A percentile compares a stretch with the other conserved stretches of the same genome.
Evolutionary conservation across 2,113 vertebrate species (phyloP).

Genomic region (Corapipo altera): DNA sequence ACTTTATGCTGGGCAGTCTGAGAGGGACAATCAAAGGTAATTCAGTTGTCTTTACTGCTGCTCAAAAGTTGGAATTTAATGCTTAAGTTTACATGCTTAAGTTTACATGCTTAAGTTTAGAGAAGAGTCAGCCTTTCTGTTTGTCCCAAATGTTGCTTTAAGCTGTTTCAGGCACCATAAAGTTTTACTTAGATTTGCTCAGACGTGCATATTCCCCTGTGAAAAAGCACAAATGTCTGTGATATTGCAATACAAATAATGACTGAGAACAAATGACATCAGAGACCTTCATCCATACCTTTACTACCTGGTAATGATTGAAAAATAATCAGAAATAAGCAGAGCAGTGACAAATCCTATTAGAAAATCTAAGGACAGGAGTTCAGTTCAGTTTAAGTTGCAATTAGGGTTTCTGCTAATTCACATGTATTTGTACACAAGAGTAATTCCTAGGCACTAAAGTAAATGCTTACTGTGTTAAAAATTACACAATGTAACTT

Average conservation of each 20-base stretch:
- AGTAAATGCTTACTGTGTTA: neutral
- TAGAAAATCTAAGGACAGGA: neutral
- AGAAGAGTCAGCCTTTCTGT: neutral
- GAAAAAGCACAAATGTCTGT: neutral
- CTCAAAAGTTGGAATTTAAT: neutral
- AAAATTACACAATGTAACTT: neutral
- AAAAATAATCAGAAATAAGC: neutral
- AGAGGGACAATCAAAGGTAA: neutral
- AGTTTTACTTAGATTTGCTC: neutral
- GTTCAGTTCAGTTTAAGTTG: neutral
- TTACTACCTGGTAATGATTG: neutral
- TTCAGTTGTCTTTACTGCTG: neutral
- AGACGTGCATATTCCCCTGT: neutral
- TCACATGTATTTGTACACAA: neutral
- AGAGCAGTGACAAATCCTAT: neutral
- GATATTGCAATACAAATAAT: rapidly evolving
- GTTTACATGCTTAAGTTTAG: neutral
- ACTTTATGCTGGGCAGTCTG: neutral
- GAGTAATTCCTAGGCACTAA: neutral
- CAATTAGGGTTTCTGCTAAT: neutral
- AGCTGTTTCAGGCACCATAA: neutral
- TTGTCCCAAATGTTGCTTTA: neutral
- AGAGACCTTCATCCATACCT: neutral
- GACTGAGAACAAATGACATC: neutral
- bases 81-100: neutral